Evolutionary conservation across 2,113 vertebrate genomes (phyloP).

Genomic region (Cephalopterus ornatus): DNA sequence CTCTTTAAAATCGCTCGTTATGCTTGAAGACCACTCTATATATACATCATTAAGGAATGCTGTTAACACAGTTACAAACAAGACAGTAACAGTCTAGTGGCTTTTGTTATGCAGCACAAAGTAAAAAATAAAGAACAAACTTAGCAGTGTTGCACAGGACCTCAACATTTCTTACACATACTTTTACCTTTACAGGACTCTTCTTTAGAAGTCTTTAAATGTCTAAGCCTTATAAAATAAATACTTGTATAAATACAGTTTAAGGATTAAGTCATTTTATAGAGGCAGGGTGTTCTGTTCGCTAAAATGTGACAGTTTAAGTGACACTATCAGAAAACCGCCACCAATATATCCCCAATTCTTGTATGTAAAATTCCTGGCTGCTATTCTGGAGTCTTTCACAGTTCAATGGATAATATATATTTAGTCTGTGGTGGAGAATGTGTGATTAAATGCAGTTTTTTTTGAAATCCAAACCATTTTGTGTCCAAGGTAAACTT

Average conservation of each 20-base stretch:
- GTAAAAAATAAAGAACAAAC: slow-evolving; percentile 62
- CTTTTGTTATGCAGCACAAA: slow-evolving; percentile 77
- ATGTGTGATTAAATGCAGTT: slow-evolving; percentile 52
- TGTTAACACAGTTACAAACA: slow-evolving; percentile 76
- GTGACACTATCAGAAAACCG: slow-evolving; percentile 64
- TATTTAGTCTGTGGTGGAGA: slow-evolving; percentile 60
- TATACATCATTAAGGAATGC: slow-evolving; percentile 75
- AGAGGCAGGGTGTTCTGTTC: slow-evolving; percentile 61
- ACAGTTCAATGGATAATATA: slow-evolving; percentile 70
- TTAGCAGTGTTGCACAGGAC: slow-evolving; percentile 70
- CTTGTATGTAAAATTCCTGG: slow-evolving; percentile 64
- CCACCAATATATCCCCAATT: slow-evolving; percentile 71
- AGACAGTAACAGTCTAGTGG: slow-evolving; percentile 79
- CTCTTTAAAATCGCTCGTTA: slow-evolving; percentile 70
- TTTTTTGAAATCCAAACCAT: slow-evolving; percentile 29
- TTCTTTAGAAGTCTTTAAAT: slow-evolving; percentile 69
- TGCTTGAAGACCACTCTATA: slow-evolving; percentile 73
- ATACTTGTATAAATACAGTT: slow-evolving; percentile 70
- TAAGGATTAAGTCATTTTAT: slow-evolving; percentile 65
- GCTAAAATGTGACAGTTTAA: slow-evolving; percentile 65
- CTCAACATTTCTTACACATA: slow-evolving; percentile 67
- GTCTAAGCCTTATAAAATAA: slow-evolving; percentile 80
- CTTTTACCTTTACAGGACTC: slow-evolving; percentile 63
- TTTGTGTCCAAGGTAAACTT: slow-evolving; percentile 56
- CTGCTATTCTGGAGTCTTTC: slow-evolving; percentile 64